Evolutionary conservation across 2,113 vertebrate species (phyloP).

Genomic region (Leiothrix lutea): DNA sequence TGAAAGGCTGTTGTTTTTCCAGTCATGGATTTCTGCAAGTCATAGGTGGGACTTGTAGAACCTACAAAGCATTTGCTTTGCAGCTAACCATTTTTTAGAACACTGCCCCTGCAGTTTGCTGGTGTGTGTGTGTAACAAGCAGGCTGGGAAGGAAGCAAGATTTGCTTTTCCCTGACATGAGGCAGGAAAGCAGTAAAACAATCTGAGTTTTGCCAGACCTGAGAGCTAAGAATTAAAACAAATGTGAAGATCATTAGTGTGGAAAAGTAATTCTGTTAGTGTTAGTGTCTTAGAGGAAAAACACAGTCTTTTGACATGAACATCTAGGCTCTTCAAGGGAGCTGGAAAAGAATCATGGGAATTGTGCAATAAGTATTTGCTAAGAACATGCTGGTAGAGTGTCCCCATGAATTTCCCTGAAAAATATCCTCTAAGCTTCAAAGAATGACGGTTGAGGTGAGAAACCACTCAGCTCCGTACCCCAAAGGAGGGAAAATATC

Average conservation of each 20-base stretch:
- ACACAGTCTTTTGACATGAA: accelerated
- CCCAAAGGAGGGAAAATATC: not conserved
- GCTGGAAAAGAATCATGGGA: not conserved
- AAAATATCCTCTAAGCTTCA: not conserved
- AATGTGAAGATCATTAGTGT: not conserved
- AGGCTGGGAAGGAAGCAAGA: too few species aligned
- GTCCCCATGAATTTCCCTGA: too few species aligned
- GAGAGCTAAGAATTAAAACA: not conserved
- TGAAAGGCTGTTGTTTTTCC: accelerated
- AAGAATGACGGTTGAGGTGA: not conserved
- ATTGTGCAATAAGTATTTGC: too few species aligned
- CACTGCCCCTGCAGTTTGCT: accelerated
- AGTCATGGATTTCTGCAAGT: accelerated
- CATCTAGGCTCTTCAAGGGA: not conserved
- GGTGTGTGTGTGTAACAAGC: accelerated
- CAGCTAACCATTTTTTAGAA: accelerated
- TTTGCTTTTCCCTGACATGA: not conserved
- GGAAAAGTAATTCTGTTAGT: too few species aligned
- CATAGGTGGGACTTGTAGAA: accelerated
- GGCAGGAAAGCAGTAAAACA: not conserved
- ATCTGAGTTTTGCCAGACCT: not conserved
- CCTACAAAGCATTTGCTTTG: accelerated
- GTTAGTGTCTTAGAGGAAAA: not conserved
- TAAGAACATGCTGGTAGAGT: too few species aligned
- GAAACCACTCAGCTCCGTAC: accelerated